Conservation (phyloP, 2,113 vertebrate genomes). For the Podocnemis expansa region DNA sequence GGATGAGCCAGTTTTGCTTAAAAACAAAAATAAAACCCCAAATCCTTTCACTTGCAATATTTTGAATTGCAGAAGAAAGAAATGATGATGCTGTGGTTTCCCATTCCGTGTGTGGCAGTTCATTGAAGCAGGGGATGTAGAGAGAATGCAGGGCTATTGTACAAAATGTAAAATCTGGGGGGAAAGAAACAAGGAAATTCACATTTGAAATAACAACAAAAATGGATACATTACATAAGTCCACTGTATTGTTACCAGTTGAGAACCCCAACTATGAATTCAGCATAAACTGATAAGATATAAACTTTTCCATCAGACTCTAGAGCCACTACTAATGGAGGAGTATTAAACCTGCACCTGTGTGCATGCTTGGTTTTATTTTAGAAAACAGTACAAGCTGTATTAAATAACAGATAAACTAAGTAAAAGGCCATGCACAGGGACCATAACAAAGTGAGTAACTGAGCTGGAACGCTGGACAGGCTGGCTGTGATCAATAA, state of each 20-base stretch:
- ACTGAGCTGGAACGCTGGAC: not conserved
- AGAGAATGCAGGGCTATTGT: not conserved
- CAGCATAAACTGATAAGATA: constrained; percentile 31
- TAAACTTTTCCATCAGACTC: not conserved
- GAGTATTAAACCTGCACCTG: constrained; percentile 6
- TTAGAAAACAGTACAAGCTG: not conserved
- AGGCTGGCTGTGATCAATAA: constrained; percentile 5
- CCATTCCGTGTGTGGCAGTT: not conserved
- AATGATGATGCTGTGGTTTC: not conserved
- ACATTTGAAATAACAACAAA: not conserved
- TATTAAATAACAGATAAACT: not conserved
- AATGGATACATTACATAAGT: not conserved
- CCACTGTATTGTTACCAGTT: rapidly evolving
- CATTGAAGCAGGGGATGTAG: not conserved
- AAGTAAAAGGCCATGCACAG: not conserved
- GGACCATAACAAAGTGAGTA: not conserved
- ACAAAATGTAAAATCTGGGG: not conserved
- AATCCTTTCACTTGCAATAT: not conserved
- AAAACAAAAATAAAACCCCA: not conserved
- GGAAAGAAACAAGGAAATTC: not conserved
- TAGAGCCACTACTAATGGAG: constrained; percentile 6
- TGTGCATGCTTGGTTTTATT: not conserved
- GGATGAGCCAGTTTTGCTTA: not conserved
- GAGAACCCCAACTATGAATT: not conserved
- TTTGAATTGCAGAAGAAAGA: not conserved